Conservation (phyloP, 2,797 vertebrate species). For the Lindbergichthys nudifrons region DNA sequence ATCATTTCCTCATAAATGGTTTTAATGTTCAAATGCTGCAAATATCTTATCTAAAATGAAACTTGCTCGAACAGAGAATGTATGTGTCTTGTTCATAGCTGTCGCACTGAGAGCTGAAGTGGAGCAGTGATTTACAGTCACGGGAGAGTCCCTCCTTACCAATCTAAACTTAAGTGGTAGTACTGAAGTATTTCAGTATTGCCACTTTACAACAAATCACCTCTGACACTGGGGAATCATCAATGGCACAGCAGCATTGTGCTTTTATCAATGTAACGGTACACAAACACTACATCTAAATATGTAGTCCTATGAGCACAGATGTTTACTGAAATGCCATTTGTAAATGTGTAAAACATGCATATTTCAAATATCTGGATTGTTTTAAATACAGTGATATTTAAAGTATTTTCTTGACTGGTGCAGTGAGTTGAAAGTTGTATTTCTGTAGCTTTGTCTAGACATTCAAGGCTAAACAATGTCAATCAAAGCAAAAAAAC, state of each 20-base stretch:
- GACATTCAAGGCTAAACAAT: neutral
- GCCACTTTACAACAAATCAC: constrained; percentile 40
- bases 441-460: neutral
- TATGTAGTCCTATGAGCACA: neutral
- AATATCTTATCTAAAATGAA: constrained; percentile 33
- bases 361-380: neutral
- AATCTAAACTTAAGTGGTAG: constrained; percentile 6
- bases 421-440: neutral
- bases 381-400: neutral
- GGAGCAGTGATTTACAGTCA: constrained; percentile 8
- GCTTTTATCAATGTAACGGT: constrained; percentile 31
- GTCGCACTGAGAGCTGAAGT: constrained; percentile 21
- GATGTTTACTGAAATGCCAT: neutral
- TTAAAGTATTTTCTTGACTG: neutral
- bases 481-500: neutral
- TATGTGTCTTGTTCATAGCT: constrained; percentile 19
- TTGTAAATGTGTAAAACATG: neutral
- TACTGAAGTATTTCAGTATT: constrained; percentile 9
- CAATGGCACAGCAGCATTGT: neutral
- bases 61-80: constrained; percentile 22
- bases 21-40: constrained; percentile 19
- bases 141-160: constrained; percentile 1
- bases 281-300: neutral
- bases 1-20: neutral
- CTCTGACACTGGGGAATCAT: constrained; percentile 22